phyloP scores from a whole-genome alignment of 2,888 invertebrate species.

The Hypselothyrea guttata region DNA sequence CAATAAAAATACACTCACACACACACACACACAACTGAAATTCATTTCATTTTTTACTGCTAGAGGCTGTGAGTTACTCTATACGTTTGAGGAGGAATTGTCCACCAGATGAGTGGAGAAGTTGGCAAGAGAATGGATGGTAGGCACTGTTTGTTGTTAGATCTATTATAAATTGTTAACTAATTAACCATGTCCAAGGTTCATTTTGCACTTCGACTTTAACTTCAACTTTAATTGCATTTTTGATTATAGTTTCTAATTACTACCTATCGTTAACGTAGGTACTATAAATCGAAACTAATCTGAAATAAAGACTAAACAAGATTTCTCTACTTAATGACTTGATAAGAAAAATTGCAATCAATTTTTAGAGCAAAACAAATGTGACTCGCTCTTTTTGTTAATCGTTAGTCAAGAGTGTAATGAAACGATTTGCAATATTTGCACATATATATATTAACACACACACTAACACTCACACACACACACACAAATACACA shows the following conservation, averaged over 20 bases:
- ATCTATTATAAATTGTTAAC: constrained; percentile 45
- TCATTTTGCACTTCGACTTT: constrained; percentile 13
- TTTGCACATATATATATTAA: constrained; percentile 55
- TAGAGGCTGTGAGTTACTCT: constrained; percentile 39
- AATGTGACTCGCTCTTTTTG: constrained; percentile 43
- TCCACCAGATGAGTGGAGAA: background rate
- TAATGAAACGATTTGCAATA: constrained; percentile 60
- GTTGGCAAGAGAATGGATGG: background rate
- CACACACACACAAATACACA: constrained; percentile 27
- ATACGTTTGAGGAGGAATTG: background rate
- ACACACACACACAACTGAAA: constrained; percentile 5
- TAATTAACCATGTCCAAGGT: too few relatives aligned
- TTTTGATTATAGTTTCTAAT: constrained; percentile 1
- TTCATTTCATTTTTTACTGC: constrained; percentile 24
- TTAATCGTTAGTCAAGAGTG: constrained; percentile 57
- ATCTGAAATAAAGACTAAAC: constrained; percentile 57
- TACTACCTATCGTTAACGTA: constrained; percentile 21
- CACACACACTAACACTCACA: constrained; percentile 17
- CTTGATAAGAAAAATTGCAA: constrained; percentile 63
- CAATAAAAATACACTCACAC: too few relatives aligned
- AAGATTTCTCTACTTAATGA: constrained; percentile 70
- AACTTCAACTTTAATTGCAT: constrained; percentile 18
- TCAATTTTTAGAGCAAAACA: constrained; percentile 59
- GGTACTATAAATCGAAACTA: constrained; percentile 46
- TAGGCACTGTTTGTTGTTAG: constrained; percentile 29